A percentile compares a stretch with the other conserved stretches of the same genome.
Conservation (phyloP, 1,140 invertebrate species). For the Dinothrombium tinctorium region DNA sequence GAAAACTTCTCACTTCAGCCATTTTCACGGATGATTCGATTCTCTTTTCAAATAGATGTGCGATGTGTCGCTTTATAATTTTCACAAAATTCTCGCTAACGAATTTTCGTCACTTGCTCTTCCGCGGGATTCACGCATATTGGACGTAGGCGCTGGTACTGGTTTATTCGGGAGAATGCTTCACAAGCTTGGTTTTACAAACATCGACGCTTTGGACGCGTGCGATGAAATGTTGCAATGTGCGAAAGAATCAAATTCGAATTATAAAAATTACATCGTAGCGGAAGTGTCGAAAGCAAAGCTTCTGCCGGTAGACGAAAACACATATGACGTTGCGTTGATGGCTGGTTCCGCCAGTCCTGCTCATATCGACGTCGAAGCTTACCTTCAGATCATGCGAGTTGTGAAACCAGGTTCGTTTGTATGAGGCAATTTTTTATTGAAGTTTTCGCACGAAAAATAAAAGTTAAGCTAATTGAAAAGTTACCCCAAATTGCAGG, state of each 20-base stretch:
- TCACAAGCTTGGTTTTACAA: background rate
- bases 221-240: background rate
- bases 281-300: no score
- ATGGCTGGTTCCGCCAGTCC: constrained; percentile 2
- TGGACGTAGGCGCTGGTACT: background rate
- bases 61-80: no score
- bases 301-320: background rate
- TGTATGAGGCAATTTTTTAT: no score
- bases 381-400: background rate
- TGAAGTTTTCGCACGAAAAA: no score
- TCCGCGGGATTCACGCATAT: background rate
- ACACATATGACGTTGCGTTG: background rate
- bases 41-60: no score
- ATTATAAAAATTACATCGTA: no score
- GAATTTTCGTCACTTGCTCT: background rate
- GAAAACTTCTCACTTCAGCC: no score
- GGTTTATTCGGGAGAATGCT: background rate
- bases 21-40: no score
- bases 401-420: background rate
- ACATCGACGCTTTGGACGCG: background rate
- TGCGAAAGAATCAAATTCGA: background rate
- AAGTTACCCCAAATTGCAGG: no score
- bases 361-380: constrained; percentile 14
- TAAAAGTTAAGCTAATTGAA: no score
- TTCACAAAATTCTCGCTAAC: no score